These are phyloP conservation scores for Asarcornis scutulata DNA, from an alignment of 2,113 vertebrate genomes.

Conservation along the genomic window DNA sequence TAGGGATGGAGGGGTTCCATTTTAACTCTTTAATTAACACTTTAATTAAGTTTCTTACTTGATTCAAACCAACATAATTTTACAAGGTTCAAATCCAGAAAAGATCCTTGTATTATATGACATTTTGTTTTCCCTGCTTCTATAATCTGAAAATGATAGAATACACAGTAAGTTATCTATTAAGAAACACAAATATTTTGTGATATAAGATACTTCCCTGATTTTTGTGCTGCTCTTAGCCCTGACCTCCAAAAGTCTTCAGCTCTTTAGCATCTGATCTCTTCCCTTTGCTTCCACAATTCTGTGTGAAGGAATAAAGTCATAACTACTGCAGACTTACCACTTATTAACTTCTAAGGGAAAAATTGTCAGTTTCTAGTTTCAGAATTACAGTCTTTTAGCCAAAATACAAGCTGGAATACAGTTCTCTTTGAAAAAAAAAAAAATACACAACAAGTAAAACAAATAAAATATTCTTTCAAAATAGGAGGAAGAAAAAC, in stretches of 20 bases:
- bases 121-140: neutral
- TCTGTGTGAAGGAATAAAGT: neutral
- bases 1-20: too few relatives aligned
- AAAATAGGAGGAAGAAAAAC: neutral
- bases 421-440: neutral
- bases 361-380: neutral
- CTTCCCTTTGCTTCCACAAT: neutral
- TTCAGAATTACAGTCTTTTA: neutral
- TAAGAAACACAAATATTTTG: neutral
- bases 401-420: neutral
- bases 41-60: neutral
- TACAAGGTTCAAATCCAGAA: neutral
- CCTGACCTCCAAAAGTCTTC: neutral
- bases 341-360: too few relatives aligned
- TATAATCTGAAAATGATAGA: neutral
- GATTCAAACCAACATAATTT: neutral
- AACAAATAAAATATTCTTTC: neutral
- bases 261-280: neutral
- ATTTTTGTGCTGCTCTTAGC: neutral
- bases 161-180: neutral
- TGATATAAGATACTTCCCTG: neutral
- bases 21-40: neutral
- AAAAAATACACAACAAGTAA: neutral
- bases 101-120: neutral
- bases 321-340: neutral